Conservation (phyloP, 1,140 invertebrate genomes). For the Trichonephila inaurata region DNA sequence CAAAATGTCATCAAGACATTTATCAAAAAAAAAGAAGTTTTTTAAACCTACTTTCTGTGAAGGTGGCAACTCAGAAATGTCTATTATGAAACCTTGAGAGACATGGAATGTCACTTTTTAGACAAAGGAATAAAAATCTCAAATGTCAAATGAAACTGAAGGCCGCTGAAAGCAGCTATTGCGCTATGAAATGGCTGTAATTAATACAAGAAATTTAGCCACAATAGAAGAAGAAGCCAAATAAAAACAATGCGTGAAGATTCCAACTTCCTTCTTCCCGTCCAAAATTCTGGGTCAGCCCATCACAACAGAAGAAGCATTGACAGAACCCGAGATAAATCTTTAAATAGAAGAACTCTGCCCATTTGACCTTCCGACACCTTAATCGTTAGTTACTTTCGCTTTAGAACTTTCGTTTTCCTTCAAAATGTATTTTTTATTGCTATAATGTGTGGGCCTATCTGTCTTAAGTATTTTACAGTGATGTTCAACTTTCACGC, state of each 20-base stretch:
- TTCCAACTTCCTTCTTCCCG: slow-evolving; percentile 46
- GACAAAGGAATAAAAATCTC: not conserved
- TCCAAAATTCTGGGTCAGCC: slow-evolving; percentile 35
- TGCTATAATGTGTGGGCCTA: too few relatives aligned
- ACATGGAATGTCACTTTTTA: not conserved
- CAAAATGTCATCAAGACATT: not conserved
- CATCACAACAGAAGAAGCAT: slow-evolving; percentile 12
- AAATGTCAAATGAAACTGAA: not conserved
- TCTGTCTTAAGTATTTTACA: too few relatives aligned
- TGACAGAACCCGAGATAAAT: slow-evolving; percentile 20
- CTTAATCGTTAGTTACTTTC: slow-evolving; percentile 51
- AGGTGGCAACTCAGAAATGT: not conserved
- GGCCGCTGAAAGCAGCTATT: not conserved
- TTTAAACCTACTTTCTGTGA: not conserved
- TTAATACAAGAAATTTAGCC: not conserved
- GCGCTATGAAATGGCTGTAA: not conserved
- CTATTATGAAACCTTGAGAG: not conserved
- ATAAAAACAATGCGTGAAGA: not conserved
- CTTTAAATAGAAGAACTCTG: slow-evolving; percentile 49
- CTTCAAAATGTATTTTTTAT: not conserved
- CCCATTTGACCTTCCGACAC: slow-evolving; percentile 59
- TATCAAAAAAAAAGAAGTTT: not conserved
- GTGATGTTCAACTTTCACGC: too few relatives aligned
- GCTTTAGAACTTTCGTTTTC: slow-evolving; percentile 42
- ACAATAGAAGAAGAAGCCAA: not conserved